These are phyloP conservation scores for Cladorhizidae sp. DNA, from an alignment of 37 sponge, comb jelly and placozoan genomes.

Conservation along the genomic window DNA sequence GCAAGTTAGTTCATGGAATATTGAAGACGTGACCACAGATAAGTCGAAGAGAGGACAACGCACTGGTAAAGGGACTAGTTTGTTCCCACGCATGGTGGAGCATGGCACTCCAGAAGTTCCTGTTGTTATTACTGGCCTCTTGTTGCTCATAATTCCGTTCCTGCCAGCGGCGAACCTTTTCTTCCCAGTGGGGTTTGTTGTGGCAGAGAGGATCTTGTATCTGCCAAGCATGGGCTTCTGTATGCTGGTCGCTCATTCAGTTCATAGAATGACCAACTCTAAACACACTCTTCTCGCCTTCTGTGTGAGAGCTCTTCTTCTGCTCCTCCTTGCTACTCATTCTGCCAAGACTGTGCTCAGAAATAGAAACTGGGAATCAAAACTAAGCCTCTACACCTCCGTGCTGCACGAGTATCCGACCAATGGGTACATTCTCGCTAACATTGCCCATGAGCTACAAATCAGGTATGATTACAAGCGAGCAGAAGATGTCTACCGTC, in stretches of 20 bases:
- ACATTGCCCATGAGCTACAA: constrained; percentile 77
- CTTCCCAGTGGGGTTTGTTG: constrained; percentile 95
- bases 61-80: no score
- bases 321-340: constrained; percentile 44
- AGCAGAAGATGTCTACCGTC: constrained; percentile 71
- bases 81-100: no score
- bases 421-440: constrained; percentile 84
- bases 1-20: not conserved
- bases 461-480: constrained; percentile 17
- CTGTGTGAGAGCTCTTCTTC: constrained; percentile 8
- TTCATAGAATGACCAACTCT: constrained; percentile 16
- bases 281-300: constrained; percentile 54
- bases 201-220: constrained; percentile 94
- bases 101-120: not conserved
- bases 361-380: constrained; percentile 82
- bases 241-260: constrained; percentile 6
- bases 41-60: not conserved
- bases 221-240: constrained; percentile 80
- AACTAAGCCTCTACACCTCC: constrained; percentile 68
- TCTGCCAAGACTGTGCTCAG: constrained; percentile 59
- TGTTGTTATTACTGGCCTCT: constrained; percentile 58
- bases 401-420: constrained; percentile 61
- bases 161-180: constrained; percentile 93
- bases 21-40: no score
- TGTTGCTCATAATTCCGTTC: constrained; percentile 82